Conservation (phyloP, 2,888 invertebrate species). For the Rhagonycha fulva region DNA sequence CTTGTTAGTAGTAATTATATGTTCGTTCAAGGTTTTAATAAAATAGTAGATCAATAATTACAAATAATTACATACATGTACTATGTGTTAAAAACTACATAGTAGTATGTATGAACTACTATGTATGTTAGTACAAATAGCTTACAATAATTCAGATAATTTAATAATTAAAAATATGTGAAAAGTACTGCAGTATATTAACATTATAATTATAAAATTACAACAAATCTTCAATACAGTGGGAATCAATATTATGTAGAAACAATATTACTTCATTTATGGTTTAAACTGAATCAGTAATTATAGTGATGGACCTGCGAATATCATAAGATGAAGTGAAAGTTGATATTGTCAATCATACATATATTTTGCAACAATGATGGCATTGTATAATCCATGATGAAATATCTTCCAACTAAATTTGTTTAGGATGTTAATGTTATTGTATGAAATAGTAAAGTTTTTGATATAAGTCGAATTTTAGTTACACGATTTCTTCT, state of each 20-base stretch:
- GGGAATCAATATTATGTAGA: background rate
- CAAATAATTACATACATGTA: too few species aligned
- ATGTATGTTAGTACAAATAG: too few species aligned
- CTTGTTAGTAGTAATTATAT: too few species aligned
- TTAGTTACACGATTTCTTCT: conserved; percentile 28
- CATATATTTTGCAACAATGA: background rate
- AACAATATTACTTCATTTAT: background rate
- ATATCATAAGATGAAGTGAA: background rate
- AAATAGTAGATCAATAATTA: too few species aligned
- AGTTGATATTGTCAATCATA: background rate
- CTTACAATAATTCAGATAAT: background rate
- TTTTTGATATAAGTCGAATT: background rate
- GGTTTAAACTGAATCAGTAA: background rate
- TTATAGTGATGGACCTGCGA: background rate
- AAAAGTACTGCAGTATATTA: background rate
- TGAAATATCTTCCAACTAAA: background rate
- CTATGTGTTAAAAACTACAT: too few species aligned
- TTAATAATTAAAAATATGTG: background rate
- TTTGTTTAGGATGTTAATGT: background rate
- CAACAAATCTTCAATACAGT: background rate
- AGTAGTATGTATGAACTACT: too few species aligned
- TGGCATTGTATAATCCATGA: background rate
- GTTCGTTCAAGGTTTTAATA: too few species aligned
- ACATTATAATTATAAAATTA: background rate
- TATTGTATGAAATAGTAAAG: background rate